Evolutionary conservation across 2,888 invertebrate genomes (phyloP).

Genomic region (Iphiclides podalirius): DNA sequence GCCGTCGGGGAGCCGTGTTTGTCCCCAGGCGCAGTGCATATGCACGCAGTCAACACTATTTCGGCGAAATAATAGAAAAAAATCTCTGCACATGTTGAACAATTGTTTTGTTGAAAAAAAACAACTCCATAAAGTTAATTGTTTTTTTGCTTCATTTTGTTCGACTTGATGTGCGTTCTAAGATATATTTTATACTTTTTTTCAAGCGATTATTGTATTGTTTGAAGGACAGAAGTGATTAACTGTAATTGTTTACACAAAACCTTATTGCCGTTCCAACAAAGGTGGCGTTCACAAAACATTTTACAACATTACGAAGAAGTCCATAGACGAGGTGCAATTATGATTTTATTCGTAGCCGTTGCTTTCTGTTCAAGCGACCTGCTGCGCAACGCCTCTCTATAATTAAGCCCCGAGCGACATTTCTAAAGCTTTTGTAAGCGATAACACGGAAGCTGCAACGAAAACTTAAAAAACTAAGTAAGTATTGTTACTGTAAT

Average conservation of each 20-base stretch:
- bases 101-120: conserved; percentile 14
- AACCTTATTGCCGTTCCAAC: conserved; percentile 29
- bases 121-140: conserved; percentile 5
- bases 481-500: conserved; percentile 77
- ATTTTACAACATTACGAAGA: conserved; percentile 43
- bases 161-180: not conserved
- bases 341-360: conserved; percentile 57
- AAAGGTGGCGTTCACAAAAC: conserved; percentile 47
- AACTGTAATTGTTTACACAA: conserved; percentile 4
- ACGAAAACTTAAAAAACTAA: conserved; percentile 75
- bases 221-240: not conserved
- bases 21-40: conserved; percentile 44
- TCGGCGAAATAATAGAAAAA: conserved; percentile 36
- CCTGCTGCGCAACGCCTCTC: conserved; percentile 70
- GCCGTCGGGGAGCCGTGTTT: conserved; percentile 31
- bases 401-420: conserved; percentile 75
- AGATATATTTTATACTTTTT: not conserved
- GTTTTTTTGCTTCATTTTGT: conserved; percentile 1
- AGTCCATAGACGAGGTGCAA: conserved; percentile 57
- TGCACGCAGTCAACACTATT: conserved; percentile 38
- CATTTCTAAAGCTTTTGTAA: conserved; percentile 74
- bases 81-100: conserved; percentile 38
- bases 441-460: conserved; percentile 79
- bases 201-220: not conserved
- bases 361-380: conserved; percentile 57